These are phyloP conservation scores for Emmelina monodactyla DNA, from an alignment of 2,888 invertebrate species.

Conservation along the genomic window DNA sequence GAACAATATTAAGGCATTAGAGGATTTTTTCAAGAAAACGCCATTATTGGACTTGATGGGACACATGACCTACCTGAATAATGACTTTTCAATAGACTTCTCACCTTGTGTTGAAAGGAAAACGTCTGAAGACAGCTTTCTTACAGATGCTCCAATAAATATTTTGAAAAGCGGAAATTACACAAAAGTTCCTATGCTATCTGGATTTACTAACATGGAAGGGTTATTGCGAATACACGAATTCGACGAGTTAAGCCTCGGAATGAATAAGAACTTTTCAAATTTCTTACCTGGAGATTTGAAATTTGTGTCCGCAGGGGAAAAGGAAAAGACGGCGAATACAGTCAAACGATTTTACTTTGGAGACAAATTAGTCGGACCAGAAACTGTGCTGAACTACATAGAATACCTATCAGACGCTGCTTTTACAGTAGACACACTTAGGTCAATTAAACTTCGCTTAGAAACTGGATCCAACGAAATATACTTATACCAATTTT, in stretches of 20 bases:
- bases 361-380: conserved; percentile 21
- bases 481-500: conserved; percentile 19
- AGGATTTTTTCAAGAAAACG: conserved; percentile 27
- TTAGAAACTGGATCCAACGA: conserved; percentile 18
- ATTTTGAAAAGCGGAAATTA: conserved; percentile 24
- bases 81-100: conserved; percentile 18
- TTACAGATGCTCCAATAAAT: conserved; percentile 24
- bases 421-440: conserved; percentile 14
- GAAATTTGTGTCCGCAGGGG: conserved; percentile 22
- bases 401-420: conserved; percentile 15
- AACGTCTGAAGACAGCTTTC: conserved; percentile 19
- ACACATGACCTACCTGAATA: conserved; percentile 14
- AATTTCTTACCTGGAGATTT: conserved; percentile 32
- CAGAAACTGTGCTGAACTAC: conserved; percentile 22
- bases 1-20: conserved; percentile 24
- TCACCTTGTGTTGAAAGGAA: conserved; percentile 18
- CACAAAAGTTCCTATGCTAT: conserved; percentile 26
- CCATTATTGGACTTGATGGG: conserved; percentile 22
- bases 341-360: conserved; percentile 29
- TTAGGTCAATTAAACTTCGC: conserved; percentile 16
- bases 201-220: conserved; percentile 30
- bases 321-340: conserved; percentile 24
- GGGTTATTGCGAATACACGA: no score
- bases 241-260: no score
- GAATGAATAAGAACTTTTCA: conserved; percentile 32